Percentiles rank a stretch among this genome's conserved stretches.
Conservation (phyloP, 2,113 vertebrate species). For the Ranitomeya imitator region DNA sequence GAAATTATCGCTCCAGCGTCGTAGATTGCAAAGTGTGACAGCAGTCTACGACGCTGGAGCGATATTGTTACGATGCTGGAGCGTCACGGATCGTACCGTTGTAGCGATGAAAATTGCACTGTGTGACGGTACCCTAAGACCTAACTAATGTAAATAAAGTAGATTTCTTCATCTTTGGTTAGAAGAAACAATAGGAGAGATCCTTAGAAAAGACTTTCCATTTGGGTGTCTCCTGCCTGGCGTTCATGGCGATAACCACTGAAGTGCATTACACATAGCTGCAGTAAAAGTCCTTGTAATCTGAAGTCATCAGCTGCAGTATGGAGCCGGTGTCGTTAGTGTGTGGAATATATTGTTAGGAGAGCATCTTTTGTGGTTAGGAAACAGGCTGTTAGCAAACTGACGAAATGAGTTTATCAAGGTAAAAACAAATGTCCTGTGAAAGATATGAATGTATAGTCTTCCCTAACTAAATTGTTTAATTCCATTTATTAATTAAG, state of each 20-base stretch:
- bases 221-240: neutral
- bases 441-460: constrained; percentile 40
- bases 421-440: neutral
- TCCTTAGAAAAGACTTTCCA: neutral
- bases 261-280: neutral
- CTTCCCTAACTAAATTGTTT: constrained; percentile 59
- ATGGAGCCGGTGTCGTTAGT: neutral
- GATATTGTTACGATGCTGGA: no score
- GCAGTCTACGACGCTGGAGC: no score
- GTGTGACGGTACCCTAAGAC: no score
- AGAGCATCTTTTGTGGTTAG: constrained; percentile 55
- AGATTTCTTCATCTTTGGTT: no score
- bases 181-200: no score
- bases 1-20: no score
- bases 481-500: neutral
- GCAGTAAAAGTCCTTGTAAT: neutral
- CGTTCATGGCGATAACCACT: neutral
- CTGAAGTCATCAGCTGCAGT: neutral
- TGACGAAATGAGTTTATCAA: constrained; percentile 1
- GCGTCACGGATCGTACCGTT: no score
- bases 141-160: no score
- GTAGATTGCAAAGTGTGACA: no score
- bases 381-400: constrained; percentile 57
- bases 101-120: no score
- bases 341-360: constrained; percentile 24